phyloP scores from a whole-genome alignment of 2,888 invertebrate species.

The Choreutis nemorana region DNA sequence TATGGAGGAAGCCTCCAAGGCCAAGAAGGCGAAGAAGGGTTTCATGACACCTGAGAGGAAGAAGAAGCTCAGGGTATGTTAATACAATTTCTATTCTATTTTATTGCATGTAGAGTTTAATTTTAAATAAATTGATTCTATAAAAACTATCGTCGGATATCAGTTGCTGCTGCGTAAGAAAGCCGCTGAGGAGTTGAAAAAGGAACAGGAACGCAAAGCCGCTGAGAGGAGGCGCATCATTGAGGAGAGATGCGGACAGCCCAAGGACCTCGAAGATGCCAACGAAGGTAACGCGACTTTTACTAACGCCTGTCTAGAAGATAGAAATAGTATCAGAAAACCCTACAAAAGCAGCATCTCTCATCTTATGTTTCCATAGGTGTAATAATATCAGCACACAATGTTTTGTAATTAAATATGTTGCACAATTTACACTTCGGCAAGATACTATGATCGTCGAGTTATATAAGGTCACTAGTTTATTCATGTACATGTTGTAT shows the following conservation, averaged over 20 bases:
- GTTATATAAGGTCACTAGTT: too few relatives aligned
- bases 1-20: conserved; percentile 98
- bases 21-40: conserved; percentile 99
- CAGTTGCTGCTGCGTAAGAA: conserved; percentile 99
- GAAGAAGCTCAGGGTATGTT: conserved; percentile 97
- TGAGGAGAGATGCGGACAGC: conserved; percentile 92
- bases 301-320: not conserved
- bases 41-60: conserved; percentile 99
- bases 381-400: not conserved
- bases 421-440: not conserved
- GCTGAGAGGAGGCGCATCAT: conserved; percentile 98
- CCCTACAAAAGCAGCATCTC: not conserved
- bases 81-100: conserved; percentile 4
- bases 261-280: conserved; percentile 89
- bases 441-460: not conserved
- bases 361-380: not conserved
- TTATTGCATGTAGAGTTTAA: not conserved
- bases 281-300: conserved; percentile 82
- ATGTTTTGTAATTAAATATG: not conserved
- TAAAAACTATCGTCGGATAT: conserved; percentile 9
- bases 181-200: conserved; percentile 99
- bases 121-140: not conserved
- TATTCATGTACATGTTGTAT: conserved; percentile 27
- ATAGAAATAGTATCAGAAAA: not conserved
- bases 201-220: conserved; percentile 98